Percentiles rank a stretch among this genome's conserved stretches.
Conservation (phyloP, 2,888 invertebrate genomes). For the Leucoma salicis region DNA sequence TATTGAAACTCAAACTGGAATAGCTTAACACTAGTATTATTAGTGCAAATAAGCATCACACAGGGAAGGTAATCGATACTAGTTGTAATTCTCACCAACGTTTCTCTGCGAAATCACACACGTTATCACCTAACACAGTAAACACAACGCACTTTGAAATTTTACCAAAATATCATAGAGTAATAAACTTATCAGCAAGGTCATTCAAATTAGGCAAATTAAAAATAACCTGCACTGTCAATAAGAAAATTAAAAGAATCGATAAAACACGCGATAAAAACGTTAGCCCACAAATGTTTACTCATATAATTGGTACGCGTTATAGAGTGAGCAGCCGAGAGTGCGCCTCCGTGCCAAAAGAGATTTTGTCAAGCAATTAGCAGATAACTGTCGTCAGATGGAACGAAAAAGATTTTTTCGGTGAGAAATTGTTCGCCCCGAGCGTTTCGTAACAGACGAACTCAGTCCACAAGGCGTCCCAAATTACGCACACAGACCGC, state of each 20-base stretch:
- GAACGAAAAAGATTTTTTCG: conserved; percentile 57
- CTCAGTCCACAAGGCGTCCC: conserved; percentile 51
- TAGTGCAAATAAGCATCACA: conserved; percentile 67
- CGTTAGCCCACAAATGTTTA: conserved; percentile 48
- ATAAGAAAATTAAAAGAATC: conserved; percentile 43
- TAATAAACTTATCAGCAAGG: conserved; percentile 27
- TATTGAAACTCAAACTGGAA: conserved; percentile 66
- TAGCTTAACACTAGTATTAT: conserved; percentile 62
- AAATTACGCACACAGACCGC: conserved; percentile 54
- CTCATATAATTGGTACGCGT: conserved; percentile 49
- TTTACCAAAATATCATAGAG: conserved; percentile 50
- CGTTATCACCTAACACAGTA: conserved; percentile 44
- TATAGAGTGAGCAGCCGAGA: conserved; percentile 40
- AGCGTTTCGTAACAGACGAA: conserved; percentile 65
- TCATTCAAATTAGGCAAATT: conserved; percentile 21
- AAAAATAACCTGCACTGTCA: conserved; percentile 27
- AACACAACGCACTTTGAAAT: conserved; percentile 43
- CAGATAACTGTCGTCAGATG: conserved; percentile 64
- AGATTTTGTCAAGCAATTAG: conserved; percentile 67
- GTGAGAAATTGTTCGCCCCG: conserved; percentile 55
- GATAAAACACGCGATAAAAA: conserved; percentile 46
- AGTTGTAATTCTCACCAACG: conserved; percentile 61
- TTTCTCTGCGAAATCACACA: conserved; percentile 65
- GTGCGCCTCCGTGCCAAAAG: conserved; percentile 56
- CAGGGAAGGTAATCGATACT: conserved; percentile 73